Base-by-base conservation (phyloP, 2,888 invertebrate genomes). In the Drosophila mayaguana region DNA sequence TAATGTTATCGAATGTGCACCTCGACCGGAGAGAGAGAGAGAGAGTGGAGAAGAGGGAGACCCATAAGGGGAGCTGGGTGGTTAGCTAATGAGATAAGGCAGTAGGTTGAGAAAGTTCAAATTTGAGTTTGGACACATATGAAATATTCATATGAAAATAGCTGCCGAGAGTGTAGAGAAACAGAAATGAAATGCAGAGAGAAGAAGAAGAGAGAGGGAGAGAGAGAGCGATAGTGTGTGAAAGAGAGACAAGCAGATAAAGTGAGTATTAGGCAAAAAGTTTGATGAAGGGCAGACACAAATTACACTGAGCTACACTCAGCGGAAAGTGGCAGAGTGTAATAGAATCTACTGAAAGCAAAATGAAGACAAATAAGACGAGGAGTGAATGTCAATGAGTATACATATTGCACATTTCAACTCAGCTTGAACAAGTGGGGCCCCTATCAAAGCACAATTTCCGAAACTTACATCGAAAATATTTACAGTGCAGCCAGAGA, bases 61-160 rank as follows among this genome's bases (percentile, higher is more conserved):
- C 3, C 46, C 18, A 11, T 12, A 2, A 3, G 38, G 5, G n/a
- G 8, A n/a, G 40, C 40, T 40, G 40, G n/a, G 40, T 4, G 34
- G 14, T 16, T n/a, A 12, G 20, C 32, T 43, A 55, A 42, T 56
- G 40, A 40, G 38, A 55, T 14, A 16, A 28, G 25, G 54, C n/a
- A 3, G 25, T 9, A 32, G 56, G 43, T 56, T 36, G 40, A 54
- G 38, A 18, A 40, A 54, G 40, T 8, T 54, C 40, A 43, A 72
- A 43, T 42, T 36, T 11, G 61, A 61, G 57, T 48, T 48, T 54
- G 73, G 64, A 43, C 60, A 54, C 45, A 63, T 32, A 74, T 81
- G 22, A 69, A 74, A 80, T 78, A 80, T 81, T 74, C 66, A 77
- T 74, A 74, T 59, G 66, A 45, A 45, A 77, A 81, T 71, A 65